A percentile compares a stretch with the other conserved stretches of the same genome.
Evolutionary conservation across 2,888 invertebrate species (phyloP).

Genomic region (Phania funesta): DNA sequence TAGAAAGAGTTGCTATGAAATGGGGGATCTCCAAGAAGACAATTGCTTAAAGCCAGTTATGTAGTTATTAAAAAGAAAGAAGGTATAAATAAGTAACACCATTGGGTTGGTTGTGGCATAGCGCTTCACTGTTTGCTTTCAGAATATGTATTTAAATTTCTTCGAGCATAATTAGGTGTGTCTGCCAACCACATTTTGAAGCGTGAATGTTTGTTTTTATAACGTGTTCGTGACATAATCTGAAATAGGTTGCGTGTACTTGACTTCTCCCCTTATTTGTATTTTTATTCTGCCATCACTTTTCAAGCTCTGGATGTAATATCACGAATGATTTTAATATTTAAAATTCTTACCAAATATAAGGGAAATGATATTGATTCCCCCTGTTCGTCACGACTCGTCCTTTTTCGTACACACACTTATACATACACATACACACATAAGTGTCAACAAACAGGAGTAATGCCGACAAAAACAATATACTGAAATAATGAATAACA

Average conservation of each 20-base stretch:
- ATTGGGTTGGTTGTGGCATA: neutral
- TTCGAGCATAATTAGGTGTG: conserved; percentile 7
- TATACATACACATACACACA: neutral
- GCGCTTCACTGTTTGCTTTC: neutral
- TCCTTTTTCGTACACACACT: conserved; percentile 16
- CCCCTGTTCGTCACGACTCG: conserved; percentile 24
- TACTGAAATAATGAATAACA: conserved; percentile 32
- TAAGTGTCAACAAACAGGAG: conserved; percentile 39
- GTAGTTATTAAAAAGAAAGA: neutral
- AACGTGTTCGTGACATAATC: too few species aligned
- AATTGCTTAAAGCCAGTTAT: neutral
- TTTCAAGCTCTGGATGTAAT: neutral
- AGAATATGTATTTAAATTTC: neutral
- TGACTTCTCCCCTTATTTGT: neutral
- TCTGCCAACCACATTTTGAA: neutral
- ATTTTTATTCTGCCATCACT: neutral
- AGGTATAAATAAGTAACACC: neutral
- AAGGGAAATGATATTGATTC: conserved; percentile 54
- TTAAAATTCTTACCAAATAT: neutral
- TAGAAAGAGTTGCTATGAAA: neutral
- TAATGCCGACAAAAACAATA: conserved; percentile 25
- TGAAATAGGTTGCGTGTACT: neutral
- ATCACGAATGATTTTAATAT: conserved; percentile 19
- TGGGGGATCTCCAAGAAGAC: neutral
- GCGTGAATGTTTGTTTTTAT: too few species aligned